Conservation (phyloP, 2,113 vertebrate species). For the Bujurquina vittata region DNA sequence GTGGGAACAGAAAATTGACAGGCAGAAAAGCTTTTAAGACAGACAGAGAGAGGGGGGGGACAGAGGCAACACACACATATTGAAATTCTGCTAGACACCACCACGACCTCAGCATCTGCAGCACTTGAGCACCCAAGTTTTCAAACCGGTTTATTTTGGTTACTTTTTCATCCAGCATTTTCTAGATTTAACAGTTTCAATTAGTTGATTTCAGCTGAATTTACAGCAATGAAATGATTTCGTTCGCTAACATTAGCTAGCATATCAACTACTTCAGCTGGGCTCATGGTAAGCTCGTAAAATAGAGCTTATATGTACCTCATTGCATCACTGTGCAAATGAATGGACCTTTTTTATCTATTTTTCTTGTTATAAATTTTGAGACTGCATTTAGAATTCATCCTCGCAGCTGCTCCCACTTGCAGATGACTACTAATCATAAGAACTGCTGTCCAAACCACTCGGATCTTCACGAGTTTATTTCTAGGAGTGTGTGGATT, state of each 20-base stretch:
- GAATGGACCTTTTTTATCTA: not conserved
- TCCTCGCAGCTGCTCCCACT: not conserved
- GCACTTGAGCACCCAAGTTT: not conserved
- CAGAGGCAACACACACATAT: conserved; percentile 9
- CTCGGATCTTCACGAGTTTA: not conserved
- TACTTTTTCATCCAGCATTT: not conserved
- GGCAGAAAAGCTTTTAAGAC: conserved; percentile 45
- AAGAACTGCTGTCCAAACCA: not conserved
- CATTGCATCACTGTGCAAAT: not conserved
- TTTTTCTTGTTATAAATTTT: not conserved
- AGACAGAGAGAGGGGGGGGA: not conserved
- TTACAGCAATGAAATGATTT: not conserved
- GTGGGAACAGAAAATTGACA: conserved; percentile 55
- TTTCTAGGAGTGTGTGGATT: not conserved
- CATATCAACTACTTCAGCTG: not conserved
- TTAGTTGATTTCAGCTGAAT: not conserved
- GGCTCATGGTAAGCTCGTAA: not conserved
- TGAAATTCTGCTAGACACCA: not conserved
- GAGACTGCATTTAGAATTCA: not conserved
- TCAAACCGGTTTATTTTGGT: not conserved
- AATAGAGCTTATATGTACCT: not conserved
- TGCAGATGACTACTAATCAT: not conserved
- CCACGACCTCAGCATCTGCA: not conserved
- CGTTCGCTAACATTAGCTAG: not conserved
- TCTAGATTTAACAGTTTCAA: not conserved